Evolutionary conservation across 2,113 vertebrate species (phyloP), one percentile per base, ranked within the genome.

Genomic region (Centropus unirufus): DNA sequence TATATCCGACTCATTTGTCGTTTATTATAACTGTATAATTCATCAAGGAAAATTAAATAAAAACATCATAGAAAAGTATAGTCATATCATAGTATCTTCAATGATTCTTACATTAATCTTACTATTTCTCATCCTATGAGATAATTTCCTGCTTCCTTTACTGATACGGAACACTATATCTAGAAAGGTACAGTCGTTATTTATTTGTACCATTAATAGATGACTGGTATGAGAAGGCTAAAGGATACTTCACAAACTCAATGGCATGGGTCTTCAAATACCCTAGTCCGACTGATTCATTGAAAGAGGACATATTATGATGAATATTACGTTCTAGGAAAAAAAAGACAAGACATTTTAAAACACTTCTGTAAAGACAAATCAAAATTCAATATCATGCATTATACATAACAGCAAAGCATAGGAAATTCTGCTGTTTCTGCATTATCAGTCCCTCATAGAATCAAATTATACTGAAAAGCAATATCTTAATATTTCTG

Each of bases 1-100:
- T 99, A 99, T 98, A 99, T 99, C 89, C 99, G 99, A 97, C 99
- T 99, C 99, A 99, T 99, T 98, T 99, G 99, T 95, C 99, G 98
- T 97, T 99, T 99, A 97, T 99, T 99, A 72, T 99, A 99, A 98
- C 99, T 99, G 97, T 87, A 93, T 81, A 87, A 97, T 80, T 96
- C 92, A 98, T 98, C 99, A 98, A 99, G 98, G 98, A 98, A 97
- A 98, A 96, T 52, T 44, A 82, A 79, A 92, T 69, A 58, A 81
- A 89, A 96, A 15, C 70, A 75, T 47, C 61, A 73, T 1, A 74
- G 54, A 66, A 68, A 73, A 32, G 17, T 30, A 81, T 5, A 29
- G 52, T 42, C 34, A 8, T n/a, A 70, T 30, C 26, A 47, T 72
- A 39, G 11, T 49, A 57, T 46, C 64, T 51, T 70, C 49, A 63